Evolutionary conservation across 2,797 vertebrate species (phyloP), one percentile per base, ranked within the genome.

Genomic region (Phalloptychus januarius): DNA sequence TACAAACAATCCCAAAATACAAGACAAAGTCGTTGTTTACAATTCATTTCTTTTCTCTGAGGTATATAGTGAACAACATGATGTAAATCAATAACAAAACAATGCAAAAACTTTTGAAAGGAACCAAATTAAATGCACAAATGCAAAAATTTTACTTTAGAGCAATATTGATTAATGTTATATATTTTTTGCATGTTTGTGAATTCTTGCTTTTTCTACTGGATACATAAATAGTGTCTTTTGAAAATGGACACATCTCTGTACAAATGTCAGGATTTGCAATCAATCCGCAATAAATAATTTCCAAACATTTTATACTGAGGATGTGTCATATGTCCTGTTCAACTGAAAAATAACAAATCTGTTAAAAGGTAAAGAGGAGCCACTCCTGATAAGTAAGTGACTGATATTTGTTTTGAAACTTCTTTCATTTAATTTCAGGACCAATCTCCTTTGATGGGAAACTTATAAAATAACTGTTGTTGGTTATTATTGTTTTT

Each of bases 121-220:
- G 0, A 46, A 44, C 50, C 44, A 80, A 74, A 90, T 76, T 40
- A 46, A n/a, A 81, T 28, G 61, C 72, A 67, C 40, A 52, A 33
- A 80, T 45, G 45, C 10, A 84, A 72, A 65, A 75, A 42, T 91
- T 80, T 79, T 83, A 69, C 83, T 80, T 79, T 80, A 45, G 79
- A 84, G 78, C 44, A 46, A 45, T 54, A 61, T 58, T 12, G 33
- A 28, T 67, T 67, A 40, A 65, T 23, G 58, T 63, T 36, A 20
- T 71, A 10, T 65, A 75, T 78, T 76, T 4, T 8, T 83, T 76
- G 33, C 75, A 67, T 79, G 78, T 69, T 44, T 71, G 71, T 74
- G 69, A 84, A 61, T 28, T 42, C 77, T 67, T 42, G 67, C 61
- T 44, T 45, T 61, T 61, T 45, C 15, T 44, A 8, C 7, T 31